Base-by-base conservation (phyloP, 2,113 vertebrate genomes). In the Ctenodactylus gundi region DNA sequence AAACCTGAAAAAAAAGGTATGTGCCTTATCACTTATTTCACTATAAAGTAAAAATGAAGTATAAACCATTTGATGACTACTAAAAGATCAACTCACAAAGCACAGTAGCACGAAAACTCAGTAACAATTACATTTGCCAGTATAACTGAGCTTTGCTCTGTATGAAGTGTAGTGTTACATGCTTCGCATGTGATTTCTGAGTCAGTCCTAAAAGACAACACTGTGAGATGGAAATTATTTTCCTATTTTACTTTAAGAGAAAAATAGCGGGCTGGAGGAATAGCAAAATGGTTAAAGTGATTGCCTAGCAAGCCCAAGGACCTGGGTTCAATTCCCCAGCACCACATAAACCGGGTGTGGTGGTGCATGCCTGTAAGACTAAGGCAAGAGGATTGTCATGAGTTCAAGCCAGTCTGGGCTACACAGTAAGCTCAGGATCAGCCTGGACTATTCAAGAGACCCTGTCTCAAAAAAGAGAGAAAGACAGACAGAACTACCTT, bases 1-100 rank as follows among this genome's bases (percentile, higher is more conserved):
- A 2, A 97, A 15, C 70, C 57, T 85, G 91, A 95, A 95, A 70
- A 76, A 78, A 81, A 90, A 65, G 34, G 83, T 67, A 93, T 53
- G 58, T 20, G 64, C 46, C 20, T 75, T 60, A 39, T 55, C 46
- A 81, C 92, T 85, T 70, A 85, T 64, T 92, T 39, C 64, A 95
- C 36, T 89, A 91, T 85, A 29, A 55, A 64, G 18, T 65, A 53
- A 81, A 95, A 91, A 82, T 23, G 78, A 90, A 15, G 57, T 94
- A 80, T 64, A 58, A 92, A 90, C 88, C 94, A 95, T 94, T 77
- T 92, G 55, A 34, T 70, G 44, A 95, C 29, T 84, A 88, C 60
- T 73, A 60, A 78, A 93, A 86, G 55, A 95, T 83, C 7, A 81
- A 49, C 51, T 93, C 75, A 29, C 58, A 88, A 93, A 82, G 58